These are phyloP conservation scores for Linurgus olivaceus DNA, from an alignment of 2,797 vertebrate genomes.

Conservation along the genomic window DNA sequence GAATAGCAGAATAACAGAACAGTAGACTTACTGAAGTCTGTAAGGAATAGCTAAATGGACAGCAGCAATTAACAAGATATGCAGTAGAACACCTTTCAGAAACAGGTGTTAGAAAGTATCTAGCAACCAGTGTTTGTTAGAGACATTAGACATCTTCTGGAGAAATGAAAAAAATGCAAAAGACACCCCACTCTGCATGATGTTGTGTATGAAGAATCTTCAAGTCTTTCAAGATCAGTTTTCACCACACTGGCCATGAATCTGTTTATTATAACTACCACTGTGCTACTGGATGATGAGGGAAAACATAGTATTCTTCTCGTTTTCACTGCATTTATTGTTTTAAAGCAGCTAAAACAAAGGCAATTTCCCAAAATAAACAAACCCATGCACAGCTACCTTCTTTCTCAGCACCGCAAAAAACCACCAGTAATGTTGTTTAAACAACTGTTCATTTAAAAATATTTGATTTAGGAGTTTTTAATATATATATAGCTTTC, in stretches of 20 bases:
- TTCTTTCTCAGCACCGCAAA: fast-evolving
- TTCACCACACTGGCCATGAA: not conserved
- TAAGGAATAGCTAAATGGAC: conserved; percentile 66
- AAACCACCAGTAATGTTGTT: not conserved
- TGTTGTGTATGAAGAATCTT: not conserved
- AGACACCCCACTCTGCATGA: not conserved
- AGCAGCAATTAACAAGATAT: conserved; percentile 88
- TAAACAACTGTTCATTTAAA: conserved; percentile 31
- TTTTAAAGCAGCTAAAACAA: conserved; percentile 35
- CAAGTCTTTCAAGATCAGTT: not conserved
- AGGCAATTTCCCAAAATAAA: not conserved
- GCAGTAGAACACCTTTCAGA: conserved; percentile 71
- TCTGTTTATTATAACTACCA: conserved; percentile 9
- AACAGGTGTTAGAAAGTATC: not conserved
- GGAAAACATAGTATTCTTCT: not conserved
- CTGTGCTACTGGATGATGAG: not conserved
- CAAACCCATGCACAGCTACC: not conserved
- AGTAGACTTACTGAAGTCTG: conserved; percentile 62
- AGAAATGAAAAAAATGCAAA: not conserved
- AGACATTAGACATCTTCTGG: not conserved
- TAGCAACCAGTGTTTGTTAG: not conserved
- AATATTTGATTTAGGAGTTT: not conserved
- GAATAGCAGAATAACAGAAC: conserved; percentile 48
- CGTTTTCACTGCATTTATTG: not conserved
- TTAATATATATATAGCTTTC: not conserved